These are phyloP conservation scores for Nemurella pictetii DNA, from an alignment of 2,888 invertebrate species.

Conservation along the genomic window DNA sequence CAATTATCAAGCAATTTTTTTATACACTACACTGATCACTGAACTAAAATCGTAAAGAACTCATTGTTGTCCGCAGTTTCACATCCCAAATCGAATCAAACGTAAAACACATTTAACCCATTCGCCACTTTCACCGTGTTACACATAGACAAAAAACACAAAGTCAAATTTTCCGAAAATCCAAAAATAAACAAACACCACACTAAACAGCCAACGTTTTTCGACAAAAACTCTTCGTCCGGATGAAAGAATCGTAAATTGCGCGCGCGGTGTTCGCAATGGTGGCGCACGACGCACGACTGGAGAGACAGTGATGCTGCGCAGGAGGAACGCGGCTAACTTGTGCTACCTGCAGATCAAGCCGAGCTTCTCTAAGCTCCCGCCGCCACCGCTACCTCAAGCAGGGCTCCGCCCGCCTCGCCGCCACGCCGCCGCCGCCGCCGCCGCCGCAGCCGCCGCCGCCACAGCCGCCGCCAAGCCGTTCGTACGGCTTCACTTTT, in stretches of 20 bases:
- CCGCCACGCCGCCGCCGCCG: not conserved
- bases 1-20: not conserved
- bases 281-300: not conserved
- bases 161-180: not conserved
- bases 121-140: not conserved
- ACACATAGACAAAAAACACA: not conserved
- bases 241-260: not conserved
- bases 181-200: too few species aligned
- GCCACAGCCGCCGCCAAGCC: constrained; percentile 5
- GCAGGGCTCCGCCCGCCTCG: not conserved
- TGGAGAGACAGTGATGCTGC: constrained; percentile 2
- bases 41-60: not conserved
- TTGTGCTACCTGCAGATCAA: constrained; percentile 21
- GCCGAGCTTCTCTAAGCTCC: constrained; percentile 17
- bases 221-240: not conserved
- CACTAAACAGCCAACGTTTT: too few species aligned
- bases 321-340: constrained; percentile 3
- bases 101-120: not conserved
- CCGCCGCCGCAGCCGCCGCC: not conserved
- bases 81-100: not conserved
- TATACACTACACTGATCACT: not conserved
- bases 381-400: constrained; percentile 28
- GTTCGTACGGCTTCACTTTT: not conserved
- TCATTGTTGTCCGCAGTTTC: not conserved
- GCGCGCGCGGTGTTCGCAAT: not conserved